Percentiles rank a stretch among this genome's conserved stretches.
phyloP scores from a whole-genome alignment of 2,113 vertebrate genomes.

The Lophura nycthemera region DNA sequence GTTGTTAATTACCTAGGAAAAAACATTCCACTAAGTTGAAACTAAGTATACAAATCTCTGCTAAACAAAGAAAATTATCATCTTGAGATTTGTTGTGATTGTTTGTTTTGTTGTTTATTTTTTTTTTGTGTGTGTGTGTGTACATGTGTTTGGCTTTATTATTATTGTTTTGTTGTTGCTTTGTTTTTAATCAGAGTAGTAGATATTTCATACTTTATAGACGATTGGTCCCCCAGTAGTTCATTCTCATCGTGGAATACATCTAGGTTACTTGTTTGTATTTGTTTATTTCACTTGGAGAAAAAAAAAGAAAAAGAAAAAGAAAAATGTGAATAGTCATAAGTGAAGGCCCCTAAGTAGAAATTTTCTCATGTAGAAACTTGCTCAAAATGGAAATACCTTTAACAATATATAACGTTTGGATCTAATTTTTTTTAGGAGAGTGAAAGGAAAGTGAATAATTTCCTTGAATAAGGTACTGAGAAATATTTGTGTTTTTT shows the following conservation, averaged over 20 bases:
- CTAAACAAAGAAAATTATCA: background rate
- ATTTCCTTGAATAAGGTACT: background rate
- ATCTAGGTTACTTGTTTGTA: background rate
- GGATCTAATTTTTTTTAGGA: background rate
- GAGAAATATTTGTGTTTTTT: background rate
- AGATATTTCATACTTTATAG: background rate
- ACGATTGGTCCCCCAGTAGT: background rate
- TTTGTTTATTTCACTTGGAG: background rate
- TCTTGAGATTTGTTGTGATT: background rate
- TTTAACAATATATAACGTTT: background rate
- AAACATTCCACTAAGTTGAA: background rate
- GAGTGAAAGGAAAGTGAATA: accelerated
- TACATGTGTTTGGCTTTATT: no score
- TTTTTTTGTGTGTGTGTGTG: no score
- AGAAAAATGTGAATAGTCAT: background rate
- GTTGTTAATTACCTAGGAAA: background rate
- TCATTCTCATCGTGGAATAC: background rate
- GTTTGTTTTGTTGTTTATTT: no score
- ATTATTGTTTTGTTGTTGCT: background rate
- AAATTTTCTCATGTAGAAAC: background rate
- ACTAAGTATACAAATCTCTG: background rate
- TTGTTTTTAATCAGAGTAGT: background rate
- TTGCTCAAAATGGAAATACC: background rate
- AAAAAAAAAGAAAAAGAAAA: background rate
- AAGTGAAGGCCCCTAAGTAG: background rate